Evolutionary conservation across 2,888 invertebrate genomes (phyloP).

Genomic region (Sycophila texana): DNA sequence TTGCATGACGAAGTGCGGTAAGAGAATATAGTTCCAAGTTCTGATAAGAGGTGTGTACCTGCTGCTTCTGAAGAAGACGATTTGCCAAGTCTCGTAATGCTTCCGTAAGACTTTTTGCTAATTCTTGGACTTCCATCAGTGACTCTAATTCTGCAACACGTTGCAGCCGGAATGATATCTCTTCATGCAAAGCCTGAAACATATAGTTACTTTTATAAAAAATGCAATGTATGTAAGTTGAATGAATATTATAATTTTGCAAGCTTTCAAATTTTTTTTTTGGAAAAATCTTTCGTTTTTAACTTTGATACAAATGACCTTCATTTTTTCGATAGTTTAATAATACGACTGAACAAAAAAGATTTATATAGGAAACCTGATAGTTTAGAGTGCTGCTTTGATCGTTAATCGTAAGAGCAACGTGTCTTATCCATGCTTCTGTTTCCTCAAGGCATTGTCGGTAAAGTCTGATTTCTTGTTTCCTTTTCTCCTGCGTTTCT

Average conservation of each 20-base stretch:
- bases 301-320: too few species aligned
- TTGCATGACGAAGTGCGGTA: slow-evolving; percentile 65
- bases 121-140: slow-evolving; percentile 68
- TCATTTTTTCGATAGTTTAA: too few species aligned
- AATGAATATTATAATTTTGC: background rate
- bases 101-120: slow-evolving; percentile 68
- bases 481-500: slow-evolving; percentile 77
- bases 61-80: slow-evolving; percentile 70
- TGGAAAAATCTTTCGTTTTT: too few species aligned
- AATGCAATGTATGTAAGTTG: background rate
- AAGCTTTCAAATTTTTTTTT: too few species aligned
- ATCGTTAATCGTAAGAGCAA: slow-evolving; percentile 65
- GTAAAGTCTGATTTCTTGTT: slow-evolving; percentile 76
- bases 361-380: slow-evolving; percentile 46
- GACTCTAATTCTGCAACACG: slow-evolving; percentile 68
- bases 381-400: slow-evolving; percentile 56
- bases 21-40: slow-evolving; percentile 69
- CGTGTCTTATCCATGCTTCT: slow-evolving; percentile 68
- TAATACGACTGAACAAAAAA: background rate
- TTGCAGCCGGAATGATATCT: slow-evolving; percentile 66
- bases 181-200: slow-evolving; percentile 68
- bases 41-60: slow-evolving; percentile 72
- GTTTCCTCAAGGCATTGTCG: slow-evolving; percentile 70
- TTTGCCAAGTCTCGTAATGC: slow-evolving; percentile 67
- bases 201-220: background rate